Evolutionary conservation across 2,888 invertebrate species (phyloP), one percentile per base, ranked within the genome.

Genomic region (Amphipoea oculea): DNA sequence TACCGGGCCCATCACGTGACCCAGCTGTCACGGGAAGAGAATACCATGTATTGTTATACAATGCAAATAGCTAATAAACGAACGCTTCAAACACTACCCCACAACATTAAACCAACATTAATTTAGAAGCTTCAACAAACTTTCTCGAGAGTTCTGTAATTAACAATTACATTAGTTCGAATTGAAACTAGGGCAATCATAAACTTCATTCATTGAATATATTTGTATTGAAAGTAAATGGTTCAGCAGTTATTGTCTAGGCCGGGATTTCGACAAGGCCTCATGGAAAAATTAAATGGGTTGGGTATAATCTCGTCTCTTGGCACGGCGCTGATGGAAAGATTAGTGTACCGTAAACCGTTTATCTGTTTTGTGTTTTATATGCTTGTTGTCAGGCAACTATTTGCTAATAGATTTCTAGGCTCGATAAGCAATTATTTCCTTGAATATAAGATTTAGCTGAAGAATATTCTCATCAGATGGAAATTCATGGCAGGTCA

Each of bases 141-240:
- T 20, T 40, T 66, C 48, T 77, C 62, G 4, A 45, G 73, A 60
- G 63, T 82, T 65, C 36, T 42, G 42, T 60, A 65, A 76, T 66
- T 42, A 81, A 36, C 48, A 63, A 69, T 69, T 12, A 40, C 20
- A 17, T 23, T 67, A 17, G 57, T 82, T 83, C 42, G 4, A 67
- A 71, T 62, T 48, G 2, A 63, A 83, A 78, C 71, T 77, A 14
- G 48, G 23, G 29, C 54, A 63, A 72, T 60, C 65, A 68, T 69
- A 65, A 68, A 65, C 66, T 82, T 63, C 12, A 40, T 72, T 72
- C 40, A 81, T 68, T 45, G 29, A 71, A 48, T 67, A n/a, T 42
- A 70, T 42, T 60, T 66, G 51, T 40, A n/a, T 67, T 9, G 14
- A 67, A 81, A 45, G 42, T 77, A 36, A 80, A 40, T 40, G 20